These are phyloP conservation scores for Idaea dimidiata DNA, from an alignment of 2,888 invertebrate genomes.

Conservation along the genomic window DNA sequence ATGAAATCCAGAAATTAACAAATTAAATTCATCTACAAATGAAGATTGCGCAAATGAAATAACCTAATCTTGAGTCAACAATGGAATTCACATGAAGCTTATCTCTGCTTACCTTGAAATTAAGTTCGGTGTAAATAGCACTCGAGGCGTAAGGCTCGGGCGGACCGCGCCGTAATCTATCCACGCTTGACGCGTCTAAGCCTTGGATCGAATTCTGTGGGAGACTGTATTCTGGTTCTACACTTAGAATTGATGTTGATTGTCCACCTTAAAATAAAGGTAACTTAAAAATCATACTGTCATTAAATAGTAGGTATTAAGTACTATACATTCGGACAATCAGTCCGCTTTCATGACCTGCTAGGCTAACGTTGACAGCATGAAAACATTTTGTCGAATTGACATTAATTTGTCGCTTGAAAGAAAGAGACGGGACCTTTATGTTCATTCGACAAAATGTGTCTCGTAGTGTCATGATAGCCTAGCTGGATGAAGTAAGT, in stretches of 20 bases:
- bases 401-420: too few species aligned
- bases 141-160: conserved; percentile 76
- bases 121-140: conserved; percentile 79
- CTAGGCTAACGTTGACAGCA: too few species aligned
- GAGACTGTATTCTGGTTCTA: conserved; percentile 73
- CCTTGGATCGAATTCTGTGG: conserved; percentile 76
- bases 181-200: conserved; percentile 68
- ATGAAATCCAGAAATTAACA: neutral
- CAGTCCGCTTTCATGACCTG: too few species aligned
- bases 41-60: conserved; percentile 52
- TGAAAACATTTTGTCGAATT: too few species aligned
- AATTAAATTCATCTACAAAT: neutral
- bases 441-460: too few species aligned
- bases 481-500: too few species aligned
- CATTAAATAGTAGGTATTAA: too few species aligned
- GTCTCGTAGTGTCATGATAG: too few species aligned
- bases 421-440: too few species aligned
- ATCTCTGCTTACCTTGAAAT: conserved; percentile 74
- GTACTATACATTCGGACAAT: too few species aligned
- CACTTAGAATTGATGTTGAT: conserved; percentile 68
- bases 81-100: conserved; percentile 54
- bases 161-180: conserved; percentile 67
- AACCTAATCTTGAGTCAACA: conserved; percentile 62
- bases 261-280: conserved; percentile 58
- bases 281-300: neutral